Conservation (phyloP, 2,888 invertebrate genomes). For the Hedya salicella region DNA sequence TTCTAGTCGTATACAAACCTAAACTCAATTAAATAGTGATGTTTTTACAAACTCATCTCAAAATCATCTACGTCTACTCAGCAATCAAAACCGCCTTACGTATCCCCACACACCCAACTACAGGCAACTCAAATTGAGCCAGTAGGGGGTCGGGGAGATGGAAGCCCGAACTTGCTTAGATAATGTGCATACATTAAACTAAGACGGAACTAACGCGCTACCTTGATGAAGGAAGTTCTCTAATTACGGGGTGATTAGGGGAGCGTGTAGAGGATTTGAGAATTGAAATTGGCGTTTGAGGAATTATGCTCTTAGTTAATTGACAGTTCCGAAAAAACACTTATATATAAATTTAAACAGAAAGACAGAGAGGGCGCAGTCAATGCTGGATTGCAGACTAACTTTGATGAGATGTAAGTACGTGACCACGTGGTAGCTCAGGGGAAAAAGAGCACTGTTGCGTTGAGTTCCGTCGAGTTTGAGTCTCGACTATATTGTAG, state of each 20-base stretch:
- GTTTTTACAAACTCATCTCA: conserved; percentile 1
- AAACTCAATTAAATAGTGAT: background rate
- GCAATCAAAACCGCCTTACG: conserved; percentile 46
- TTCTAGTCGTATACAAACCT: too few relatives aligned
- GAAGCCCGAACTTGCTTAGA: conserved; percentile 78
- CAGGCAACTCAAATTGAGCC: conserved; percentile 67
- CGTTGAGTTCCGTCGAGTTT: too few relatives aligned
- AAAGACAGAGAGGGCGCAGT: too few relatives aligned
- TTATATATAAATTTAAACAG: too few relatives aligned
- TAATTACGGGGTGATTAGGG: conserved; percentile 73
- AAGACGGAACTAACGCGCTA: conserved; percentile 80
- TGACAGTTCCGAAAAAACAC: background rate
- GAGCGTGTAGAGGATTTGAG: conserved; percentile 46
- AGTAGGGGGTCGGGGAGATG: conserved; percentile 59
- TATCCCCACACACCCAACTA: conserved; percentile 48
- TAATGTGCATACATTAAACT: conserved; percentile 85
- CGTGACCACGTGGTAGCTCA: too few relatives aligned
- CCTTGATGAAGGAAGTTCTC: conserved; percentile 82
- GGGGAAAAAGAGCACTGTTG: too few relatives aligned
- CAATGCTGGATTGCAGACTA: too few relatives aligned
- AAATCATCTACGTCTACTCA: conserved; percentile 6
- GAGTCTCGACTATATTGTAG: too few relatives aligned
- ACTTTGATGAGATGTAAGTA: too few relatives aligned
- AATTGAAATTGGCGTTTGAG: conserved; percentile 17
- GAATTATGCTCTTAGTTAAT: background rate